Conservation (phyloP, 2,797 vertebrate species). For the Coilia nasus region DNA sequence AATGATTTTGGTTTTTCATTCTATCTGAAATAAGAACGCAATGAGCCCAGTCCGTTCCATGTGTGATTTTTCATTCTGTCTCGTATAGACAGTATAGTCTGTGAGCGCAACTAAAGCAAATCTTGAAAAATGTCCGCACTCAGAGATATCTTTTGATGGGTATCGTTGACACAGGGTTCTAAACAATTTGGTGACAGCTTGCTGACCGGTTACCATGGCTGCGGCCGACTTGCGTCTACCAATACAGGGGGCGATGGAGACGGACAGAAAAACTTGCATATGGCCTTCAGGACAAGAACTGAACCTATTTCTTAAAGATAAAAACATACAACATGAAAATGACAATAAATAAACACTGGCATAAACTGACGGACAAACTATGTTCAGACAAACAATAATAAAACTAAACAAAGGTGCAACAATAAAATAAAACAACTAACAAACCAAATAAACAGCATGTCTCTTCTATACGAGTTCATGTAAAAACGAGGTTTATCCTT, state of each 20-base stretch:
- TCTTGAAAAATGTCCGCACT: neutral
- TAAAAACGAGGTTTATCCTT: slow-evolving; percentile 6
- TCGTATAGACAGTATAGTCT: neutral
- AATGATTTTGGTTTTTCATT: slow-evolving; percentile 35
- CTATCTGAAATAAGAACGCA: slow-evolving; percentile 30
- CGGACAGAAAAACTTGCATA: neutral
- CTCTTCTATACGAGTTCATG: neutral
- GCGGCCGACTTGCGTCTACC: neutral
- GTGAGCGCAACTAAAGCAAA: neutral
- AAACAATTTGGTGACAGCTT: slow-evolving; percentile 21
- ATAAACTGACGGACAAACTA: neutral
- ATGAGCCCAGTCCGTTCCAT: neutral
- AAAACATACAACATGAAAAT: neutral
- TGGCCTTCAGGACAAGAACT: neutral
- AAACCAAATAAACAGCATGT: neutral
- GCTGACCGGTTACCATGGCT: neutral
- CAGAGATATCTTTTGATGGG: neutral
- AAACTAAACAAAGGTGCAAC: neutral
- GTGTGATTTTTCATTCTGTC: neutral
- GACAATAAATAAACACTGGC: slow-evolving; percentile 1
- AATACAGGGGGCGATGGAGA: neutral
- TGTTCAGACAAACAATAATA: neutral
- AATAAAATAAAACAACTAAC: neutral
- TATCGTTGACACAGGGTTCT: neutral
- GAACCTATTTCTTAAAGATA: neutral